phyloP scores from a whole-genome alignment of 2,113 vertebrate species.

The Siniperca knerii region DNA sequence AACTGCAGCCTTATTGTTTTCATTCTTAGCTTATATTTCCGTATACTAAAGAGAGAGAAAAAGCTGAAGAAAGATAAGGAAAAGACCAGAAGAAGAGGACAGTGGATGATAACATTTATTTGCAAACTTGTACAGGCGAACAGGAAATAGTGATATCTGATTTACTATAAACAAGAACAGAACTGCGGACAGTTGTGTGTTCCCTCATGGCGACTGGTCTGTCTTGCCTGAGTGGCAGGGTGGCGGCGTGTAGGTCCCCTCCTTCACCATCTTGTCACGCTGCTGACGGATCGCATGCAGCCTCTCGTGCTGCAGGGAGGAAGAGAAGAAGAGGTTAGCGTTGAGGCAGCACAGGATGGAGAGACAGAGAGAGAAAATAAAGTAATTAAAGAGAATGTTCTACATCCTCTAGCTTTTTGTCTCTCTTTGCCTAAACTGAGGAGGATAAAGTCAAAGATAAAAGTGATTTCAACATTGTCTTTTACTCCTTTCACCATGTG shows the following conservation, averaged over 20 bases:
- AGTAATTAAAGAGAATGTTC: not conserved
- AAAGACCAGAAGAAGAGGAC: not conserved
- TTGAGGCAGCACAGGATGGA: not conserved
- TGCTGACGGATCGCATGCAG: constrained; percentile 83
- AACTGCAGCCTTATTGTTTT: not conserved
- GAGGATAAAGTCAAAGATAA: not conserved
- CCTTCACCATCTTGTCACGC: constrained; percentile 89
- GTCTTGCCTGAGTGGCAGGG: constrained; percentile 78
- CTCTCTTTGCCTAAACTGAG: not conserved
- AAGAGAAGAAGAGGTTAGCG: not conserved
- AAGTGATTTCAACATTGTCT: not conserved
- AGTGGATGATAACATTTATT: constrained; percentile 78
- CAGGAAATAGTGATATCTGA: constrained; percentile 55
- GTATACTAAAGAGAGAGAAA: not conserved
- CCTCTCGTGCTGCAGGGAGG: constrained; percentile 80
- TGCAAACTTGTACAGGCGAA: constrained; percentile 60
- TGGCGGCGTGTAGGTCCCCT: constrained; percentile 89
- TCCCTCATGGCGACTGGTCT: constrained; percentile 28
- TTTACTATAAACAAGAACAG: constrained; percentile 65
- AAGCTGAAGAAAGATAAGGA: not conserved
- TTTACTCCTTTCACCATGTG: not conserved
- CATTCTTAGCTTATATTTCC: not conserved
- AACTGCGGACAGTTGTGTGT: not conserved
- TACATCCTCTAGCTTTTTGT: not conserved
- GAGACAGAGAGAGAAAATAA: not conserved